Percentiles rank a stretch among this genome's conserved stretches.
phyloP scores from a whole-genome alignment of 2,797 vertebrate species.

The Chrysocyon brachyurus region DNA sequence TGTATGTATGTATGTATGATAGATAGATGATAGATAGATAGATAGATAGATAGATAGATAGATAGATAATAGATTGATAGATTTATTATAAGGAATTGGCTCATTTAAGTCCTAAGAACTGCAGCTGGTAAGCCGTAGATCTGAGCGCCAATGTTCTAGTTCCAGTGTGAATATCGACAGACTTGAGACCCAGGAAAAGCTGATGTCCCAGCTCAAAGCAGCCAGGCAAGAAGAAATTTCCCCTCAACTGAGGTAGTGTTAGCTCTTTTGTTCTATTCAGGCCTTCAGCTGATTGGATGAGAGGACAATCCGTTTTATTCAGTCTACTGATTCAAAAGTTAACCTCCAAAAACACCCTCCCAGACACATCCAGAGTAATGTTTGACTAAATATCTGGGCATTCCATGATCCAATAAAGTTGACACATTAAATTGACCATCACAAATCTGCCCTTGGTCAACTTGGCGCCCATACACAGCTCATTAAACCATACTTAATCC shows the following conservation, averaged over 20 bases:
- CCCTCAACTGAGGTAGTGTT: background rate
- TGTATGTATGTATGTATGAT: no score
- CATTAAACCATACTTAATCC: background rate
- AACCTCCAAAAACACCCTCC: background rate
- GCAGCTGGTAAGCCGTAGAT: background rate
- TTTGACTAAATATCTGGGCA: background rate
- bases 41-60: no score
- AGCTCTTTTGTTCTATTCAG: background rate
- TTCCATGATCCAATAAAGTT: background rate
- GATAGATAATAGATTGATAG: background rate
- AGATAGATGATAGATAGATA: accelerated
- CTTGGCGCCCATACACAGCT: background rate
- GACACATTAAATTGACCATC: background rate
- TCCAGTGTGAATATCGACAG: background rate
- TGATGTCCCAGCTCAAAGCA: background rate
- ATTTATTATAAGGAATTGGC: background rate
- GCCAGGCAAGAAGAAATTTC: background rate
- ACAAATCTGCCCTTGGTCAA: background rate
- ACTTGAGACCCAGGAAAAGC: background rate
- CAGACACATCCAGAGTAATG: background rate
- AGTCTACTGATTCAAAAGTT: background rate
- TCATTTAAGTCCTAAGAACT: background rate
- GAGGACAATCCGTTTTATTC: background rate
- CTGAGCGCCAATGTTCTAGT: background rate
- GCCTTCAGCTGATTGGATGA: background rate